Evolutionary conservation across 2,797 vertebrate genomes (phyloP), one percentile per base, ranked within the genome.

Genomic region (Chelon auratus): DNA sequence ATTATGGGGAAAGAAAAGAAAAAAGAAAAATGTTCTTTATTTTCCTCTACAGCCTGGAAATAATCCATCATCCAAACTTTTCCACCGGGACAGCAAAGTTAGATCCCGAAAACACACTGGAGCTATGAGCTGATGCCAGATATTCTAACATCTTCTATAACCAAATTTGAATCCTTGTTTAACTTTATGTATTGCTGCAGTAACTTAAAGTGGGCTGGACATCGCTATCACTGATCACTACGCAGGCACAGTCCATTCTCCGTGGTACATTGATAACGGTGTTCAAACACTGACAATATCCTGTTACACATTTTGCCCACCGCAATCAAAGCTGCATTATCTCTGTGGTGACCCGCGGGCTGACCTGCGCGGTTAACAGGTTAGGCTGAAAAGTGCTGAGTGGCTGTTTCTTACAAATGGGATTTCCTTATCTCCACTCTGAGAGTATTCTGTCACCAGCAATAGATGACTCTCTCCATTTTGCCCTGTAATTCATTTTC

Each of bases 341-440:
- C 81, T 84, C 65, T 43, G 22, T 4, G 20, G 30, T 85, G 87
- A 92, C 89, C 88, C 83, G 36, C 37, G 7, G 57, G 55, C 71
- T 77, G 87, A 93, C 91, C 91, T 64, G 70, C 65, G 82, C 83
- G 61, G 70, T 89, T 86, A 86, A 82, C 75, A 52, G 74, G 81
- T 84, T 85, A 80, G 63, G 76, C 71, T 68, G 76, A 68, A 90
- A 90, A 86, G 83, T 85, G 91, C 91, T 91, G 91, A 92, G 82
- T 83, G 78, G 81, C 57, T 30, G 42, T 77, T 91, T 89, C 72
- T 72, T 60, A 84, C 84, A 92, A 94, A 94, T 93, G 86, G 88
- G 81, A 83, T 92, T 91, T 87, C 83, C 90, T 93, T 93, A 93
- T 94, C 93, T 87, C n/a, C 33, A 18, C 68, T 81, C 67, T 72